These are phyloP conservation scores for Melanotaenia boesemani DNA, from an alignment of 2,797 vertebrate species.

Conservation along the genomic window DNA sequence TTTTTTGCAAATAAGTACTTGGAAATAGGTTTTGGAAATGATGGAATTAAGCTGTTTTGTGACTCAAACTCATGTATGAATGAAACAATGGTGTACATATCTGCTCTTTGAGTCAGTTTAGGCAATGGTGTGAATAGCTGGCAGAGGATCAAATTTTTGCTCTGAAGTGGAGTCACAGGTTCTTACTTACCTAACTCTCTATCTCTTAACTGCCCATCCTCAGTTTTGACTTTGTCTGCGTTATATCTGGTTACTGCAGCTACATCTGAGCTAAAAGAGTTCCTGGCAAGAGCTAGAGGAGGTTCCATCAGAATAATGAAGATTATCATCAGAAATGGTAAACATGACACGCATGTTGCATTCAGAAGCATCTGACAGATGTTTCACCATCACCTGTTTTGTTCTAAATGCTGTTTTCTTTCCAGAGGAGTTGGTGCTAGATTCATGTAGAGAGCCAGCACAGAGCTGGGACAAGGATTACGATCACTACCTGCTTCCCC, in stretches of 20 bases:
- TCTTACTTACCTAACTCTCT: slow-evolving; percentile 72
- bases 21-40: neutral
- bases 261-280: slow-evolving; percentile 94
- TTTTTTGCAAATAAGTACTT: slow-evolving; percentile 18
- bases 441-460: slow-evolving; percentile 88
- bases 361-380: slow-evolving; percentile 19
- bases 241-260: slow-evolving; percentile 93
- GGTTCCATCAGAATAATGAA: slow-evolving; percentile 94
- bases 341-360: slow-evolving; percentile 63
- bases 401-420: slow-evolving; percentile 15
- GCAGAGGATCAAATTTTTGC: slow-evolving; percentile 74
- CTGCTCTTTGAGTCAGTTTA: slow-evolving; percentile 40
- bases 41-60: neutral
- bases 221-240: slow-evolving; percentile 67
- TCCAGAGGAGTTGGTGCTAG: slow-evolving; percentile 94
- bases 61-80: neutral
- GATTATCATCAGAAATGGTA: slow-evolving; percentile 96
- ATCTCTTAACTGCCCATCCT: slow-evolving; percentile 52
- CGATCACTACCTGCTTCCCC: slow-evolving; percentile 89
- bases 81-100: neutral
- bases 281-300: slow-evolving; percentile 92
- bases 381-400: neutral
- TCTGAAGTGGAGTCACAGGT: slow-evolving; percentile 73
- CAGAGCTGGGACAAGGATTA: slow-evolving; percentile 95
- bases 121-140: slow-evolving; percentile 58